Evolutionary conservation across 2,797 vertebrate species (phyloP).

Genomic region (Spheniscus humboldti): DNA sequence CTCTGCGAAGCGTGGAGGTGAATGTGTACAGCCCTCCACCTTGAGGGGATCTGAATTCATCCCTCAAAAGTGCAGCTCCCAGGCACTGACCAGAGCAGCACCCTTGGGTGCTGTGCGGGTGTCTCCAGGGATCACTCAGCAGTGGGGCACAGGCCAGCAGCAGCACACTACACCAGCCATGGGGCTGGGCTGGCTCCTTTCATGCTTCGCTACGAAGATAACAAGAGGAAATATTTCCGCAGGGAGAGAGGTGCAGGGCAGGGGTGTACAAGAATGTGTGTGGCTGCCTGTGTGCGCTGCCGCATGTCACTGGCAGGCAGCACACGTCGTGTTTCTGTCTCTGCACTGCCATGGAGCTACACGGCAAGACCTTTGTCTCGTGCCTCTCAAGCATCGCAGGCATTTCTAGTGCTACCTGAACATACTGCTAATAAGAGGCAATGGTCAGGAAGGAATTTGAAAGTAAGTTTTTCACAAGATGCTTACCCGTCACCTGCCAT

Average conservation of each 20-base stretch:
- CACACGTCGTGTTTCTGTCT: accelerated
- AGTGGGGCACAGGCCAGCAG: not conserved
- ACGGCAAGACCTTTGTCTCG: not conserved
- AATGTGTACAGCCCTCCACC: not conserved
- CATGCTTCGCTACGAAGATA: not conserved
- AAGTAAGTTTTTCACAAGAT: not conserved
- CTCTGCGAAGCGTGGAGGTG: not conserved
- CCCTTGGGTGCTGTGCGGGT: not conserved
- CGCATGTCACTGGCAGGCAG: not conserved
- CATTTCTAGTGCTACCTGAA: not conserved
- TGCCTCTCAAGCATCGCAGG: not conserved
- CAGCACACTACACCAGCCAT: not conserved
- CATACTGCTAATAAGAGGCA: not conserved
- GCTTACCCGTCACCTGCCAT: not conserved
- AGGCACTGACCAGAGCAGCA: not conserved
- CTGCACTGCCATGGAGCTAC: not conserved
- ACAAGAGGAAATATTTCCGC: not conserved
- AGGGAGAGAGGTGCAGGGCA: not conserved
- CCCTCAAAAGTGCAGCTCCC: not conserved
- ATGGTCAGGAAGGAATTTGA: not conserved
- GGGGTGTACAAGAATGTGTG: accelerated
- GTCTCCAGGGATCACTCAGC: not conserved
- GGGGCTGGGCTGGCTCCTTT: not conserved
- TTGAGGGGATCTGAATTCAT: not conserved
- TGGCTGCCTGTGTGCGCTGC: not conserved